phyloP scores from a whole-genome alignment of 2,113 vertebrate genomes.

The Lasiurus borealis region DNA sequence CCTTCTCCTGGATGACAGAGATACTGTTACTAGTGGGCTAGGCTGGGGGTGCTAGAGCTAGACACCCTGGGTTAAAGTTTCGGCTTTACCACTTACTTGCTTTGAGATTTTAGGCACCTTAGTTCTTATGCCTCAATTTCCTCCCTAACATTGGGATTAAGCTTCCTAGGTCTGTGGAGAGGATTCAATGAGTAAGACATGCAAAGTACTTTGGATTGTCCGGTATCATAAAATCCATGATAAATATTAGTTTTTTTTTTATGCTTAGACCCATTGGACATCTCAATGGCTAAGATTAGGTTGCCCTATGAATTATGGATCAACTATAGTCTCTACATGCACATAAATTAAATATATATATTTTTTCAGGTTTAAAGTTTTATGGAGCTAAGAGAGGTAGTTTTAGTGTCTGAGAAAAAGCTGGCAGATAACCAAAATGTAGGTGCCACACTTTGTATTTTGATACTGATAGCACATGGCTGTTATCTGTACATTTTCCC shows the following conservation, averaged over 20 bases:
- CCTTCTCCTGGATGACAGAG: not conserved
- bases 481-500: conserved; percentile 40
- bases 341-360: conserved; percentile 13
- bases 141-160: not conserved
- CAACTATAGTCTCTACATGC: not conserved
- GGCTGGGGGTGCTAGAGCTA: not conserved
- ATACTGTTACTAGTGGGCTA: not conserved
- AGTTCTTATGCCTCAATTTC: conserved; percentile 1
- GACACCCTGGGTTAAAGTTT: not conserved
- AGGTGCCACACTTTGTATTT: conserved; percentile 51
- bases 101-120: not conserved
- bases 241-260: not conserved
- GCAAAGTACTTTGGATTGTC: not conserved
- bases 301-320: not conserved
- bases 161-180: not conserved
- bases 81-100: not conserved
- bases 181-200: not conserved
- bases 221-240: not conserved
- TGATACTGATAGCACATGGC: not conserved
- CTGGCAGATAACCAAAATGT: conserved; percentile 8
- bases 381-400: not conserved
- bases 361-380: conserved; percentile 35
- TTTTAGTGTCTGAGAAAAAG: conserved; percentile 30
- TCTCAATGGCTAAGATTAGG: not conserved
- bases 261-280: not conserved